A percentile compares a stretch with the other conserved stretches of the same genome.
These are phyloP conservation scores for Syrmaticus mikado DNA, from an alignment of 2,113 vertebrate species.

Conservation along the genomic window DNA sequence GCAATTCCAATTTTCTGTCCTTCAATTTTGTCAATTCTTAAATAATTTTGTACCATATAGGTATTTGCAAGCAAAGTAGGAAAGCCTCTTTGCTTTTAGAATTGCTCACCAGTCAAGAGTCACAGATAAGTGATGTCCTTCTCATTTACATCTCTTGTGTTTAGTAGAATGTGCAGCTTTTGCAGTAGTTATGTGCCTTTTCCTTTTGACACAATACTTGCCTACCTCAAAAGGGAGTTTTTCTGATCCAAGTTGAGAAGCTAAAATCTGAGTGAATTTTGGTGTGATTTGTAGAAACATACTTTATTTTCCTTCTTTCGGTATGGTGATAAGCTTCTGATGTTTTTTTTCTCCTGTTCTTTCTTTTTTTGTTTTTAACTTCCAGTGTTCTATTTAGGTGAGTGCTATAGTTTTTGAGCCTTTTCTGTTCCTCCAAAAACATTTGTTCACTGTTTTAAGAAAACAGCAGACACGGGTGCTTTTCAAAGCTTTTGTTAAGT, in stretches of 20 bases:
- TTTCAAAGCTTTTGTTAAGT: conserved; percentile 67
- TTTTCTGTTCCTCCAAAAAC: conserved; percentile 44
- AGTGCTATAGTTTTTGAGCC: conserved; percentile 74
- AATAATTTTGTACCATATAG: not conserved
- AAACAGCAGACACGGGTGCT: conserved; percentile 56
- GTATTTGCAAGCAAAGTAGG: not conserved
- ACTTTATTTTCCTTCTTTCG: conserved; percentile 10
- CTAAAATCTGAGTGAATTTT: conserved; percentile 49
- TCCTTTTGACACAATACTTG: not conserved
- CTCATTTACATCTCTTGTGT: not conserved
- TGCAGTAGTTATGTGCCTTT: not conserved
- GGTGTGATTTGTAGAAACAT: conserved; percentile 5
- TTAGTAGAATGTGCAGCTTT: not conserved
- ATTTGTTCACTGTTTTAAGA: conserved; percentile 67
- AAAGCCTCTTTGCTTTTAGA: too few species aligned
- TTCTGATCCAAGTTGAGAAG: not conserved
- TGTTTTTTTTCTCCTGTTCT: conserved; percentile 73
- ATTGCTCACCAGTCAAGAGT: too few species aligned
- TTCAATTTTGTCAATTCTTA: not conserved
- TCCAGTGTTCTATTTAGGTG: conserved; percentile 84
- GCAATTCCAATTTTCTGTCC: not conserved
- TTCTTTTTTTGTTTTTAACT: conserved; percentile 49
- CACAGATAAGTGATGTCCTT: not conserved
- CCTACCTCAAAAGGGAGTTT: not conserved
- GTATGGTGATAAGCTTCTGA: conserved; percentile 71